Evolutionary conservation across 30 jellyfish, hydroid and myxozoan genomes (phyloP), one percentile per base, ranked within the genome.

Genomic region (Pelagia noctiluca): DNA sequence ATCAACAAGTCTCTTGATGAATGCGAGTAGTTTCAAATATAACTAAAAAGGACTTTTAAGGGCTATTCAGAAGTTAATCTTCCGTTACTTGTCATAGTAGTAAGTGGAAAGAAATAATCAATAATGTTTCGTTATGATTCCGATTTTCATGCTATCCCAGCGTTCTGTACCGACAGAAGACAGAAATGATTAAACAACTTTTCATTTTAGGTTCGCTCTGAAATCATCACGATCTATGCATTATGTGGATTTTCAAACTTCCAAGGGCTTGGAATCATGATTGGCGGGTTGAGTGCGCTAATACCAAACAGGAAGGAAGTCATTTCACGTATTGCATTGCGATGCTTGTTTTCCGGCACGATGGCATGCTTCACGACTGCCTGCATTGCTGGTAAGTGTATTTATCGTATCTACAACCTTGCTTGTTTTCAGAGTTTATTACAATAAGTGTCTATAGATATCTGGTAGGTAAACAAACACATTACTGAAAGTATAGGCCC

Each of bases 281-380:
- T 70, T 19, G 82, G 82, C 31, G 66, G 63, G 13, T 12, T 70
- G 32, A 70, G 67, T 70, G 82, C 67, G 11, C 18, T 70, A 12
- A 37, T 38, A 37, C 82, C 82, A 32, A 23, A 34, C 18, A 70
- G 32, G 34, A 34, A 29, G 18, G 66, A 26, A 29, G 32, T 32
- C 26, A 24, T 70, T 32, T 70, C 82, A 38, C 63, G 50, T 8
- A 33, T 70, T 28, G 82, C 38, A 3, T 31, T 70, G 26, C 16
- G 82, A 32, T 18, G 61, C 47, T 38, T 70, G 36, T 22, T 70
- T 35, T 33, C 67, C 3, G 82, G 61, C 10, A 70, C 82, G 10
- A 28, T 70, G 32, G 82, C 82, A 3, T 70, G 82, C 35, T 70
- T 70, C 66, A 70, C 66, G 3, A 70, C 82, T 22, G 82, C 82